Percentiles rank a stretch among this genome's conserved stretches.
Conservation (phyloP, 2,888 invertebrate species). For the Chrysopilus asiliformis region DNA sequence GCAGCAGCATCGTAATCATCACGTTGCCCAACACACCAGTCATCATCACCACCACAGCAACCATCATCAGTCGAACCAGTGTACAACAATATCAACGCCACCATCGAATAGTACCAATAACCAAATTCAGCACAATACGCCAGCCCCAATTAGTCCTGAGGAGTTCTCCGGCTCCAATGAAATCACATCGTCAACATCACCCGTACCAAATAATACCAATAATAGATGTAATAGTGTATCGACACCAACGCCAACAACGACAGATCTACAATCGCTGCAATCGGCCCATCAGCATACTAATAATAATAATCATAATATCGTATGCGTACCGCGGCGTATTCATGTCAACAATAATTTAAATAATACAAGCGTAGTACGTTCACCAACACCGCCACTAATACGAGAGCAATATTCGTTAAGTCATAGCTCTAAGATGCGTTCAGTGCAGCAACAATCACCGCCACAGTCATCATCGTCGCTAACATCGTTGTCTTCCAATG, state of each 20-base stretch:
- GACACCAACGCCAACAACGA: conserved; percentile 7
- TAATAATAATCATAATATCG: conserved; percentile 10
- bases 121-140: conserved; percentile 6
- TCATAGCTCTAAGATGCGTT: conserved; percentile 5
- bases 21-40: conserved; percentile 12
- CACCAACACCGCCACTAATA: conserved; percentile 23
- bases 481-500: conserved; percentile 19
- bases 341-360: conserved; percentile 31
- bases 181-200: conserved; percentile 52
- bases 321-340: conserved; percentile 28
- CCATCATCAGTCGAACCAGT: conserved; percentile 10
- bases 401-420: conserved; percentile 12
- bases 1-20: conserved; percentile 12
- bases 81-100: conserved; percentile 3
- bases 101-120: too few species aligned
- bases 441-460: conserved; percentile 18
- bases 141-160: conserved; percentile 25
- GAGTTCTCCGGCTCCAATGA: conserved; percentile 49
- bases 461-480: conserved; percentile 21
- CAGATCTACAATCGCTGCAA: conserved; percentile 4
- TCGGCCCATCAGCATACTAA: conserved; percentile 1
- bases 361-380: conserved; percentile 23
- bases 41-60: conserved; percentile 14
- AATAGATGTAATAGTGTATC: not conserved
- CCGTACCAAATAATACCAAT: conserved; percentile 29